These are phyloP conservation scores for Polymixis lichenea DNA, from an alignment of 2,888 invertebrate genomes.

Conservation along the genomic window DNA sequence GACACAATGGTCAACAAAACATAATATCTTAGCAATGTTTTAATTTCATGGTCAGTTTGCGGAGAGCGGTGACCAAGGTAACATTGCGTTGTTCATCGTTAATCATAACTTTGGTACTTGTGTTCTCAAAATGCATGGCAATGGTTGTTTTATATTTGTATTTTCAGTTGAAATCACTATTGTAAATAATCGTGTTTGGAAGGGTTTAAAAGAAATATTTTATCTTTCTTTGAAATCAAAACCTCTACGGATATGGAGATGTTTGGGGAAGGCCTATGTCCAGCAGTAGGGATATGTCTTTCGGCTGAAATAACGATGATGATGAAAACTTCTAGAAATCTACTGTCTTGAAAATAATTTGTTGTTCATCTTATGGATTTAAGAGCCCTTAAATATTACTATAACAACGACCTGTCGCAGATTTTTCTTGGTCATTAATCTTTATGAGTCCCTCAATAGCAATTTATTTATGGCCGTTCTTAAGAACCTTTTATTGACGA, in stretches of 20 bases:
- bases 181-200: neutral
- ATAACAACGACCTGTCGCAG: neutral
- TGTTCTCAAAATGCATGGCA: constrained; percentile 44
- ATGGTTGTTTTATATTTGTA: neutral
- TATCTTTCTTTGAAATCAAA: too few species aligned
- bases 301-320: neutral
- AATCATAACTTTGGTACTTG: constrained; percentile 57
- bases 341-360: neutral
- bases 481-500: constrained; percentile 21
- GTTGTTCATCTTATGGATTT: neutral
- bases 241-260: neutral
- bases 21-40: constrained; percentile 54
- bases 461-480: neutral
- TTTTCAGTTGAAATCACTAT: neutral
- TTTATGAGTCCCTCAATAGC: constrained; percentile 25
- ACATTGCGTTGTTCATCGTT: constrained; percentile 51
- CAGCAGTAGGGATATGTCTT: neutral
- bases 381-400: neutral
- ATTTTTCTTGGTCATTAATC: constrained; percentile 21
- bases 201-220: neutral
- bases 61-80: constrained; percentile 62
- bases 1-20: constrained; percentile 54
- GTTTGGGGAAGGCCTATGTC: neutral
- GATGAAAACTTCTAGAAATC: too few species aligned
- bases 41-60: constrained; percentile 67